phyloP scores from a whole-genome alignment of 2,113 vertebrate species.

The Guaruba guarouba region DNA sequence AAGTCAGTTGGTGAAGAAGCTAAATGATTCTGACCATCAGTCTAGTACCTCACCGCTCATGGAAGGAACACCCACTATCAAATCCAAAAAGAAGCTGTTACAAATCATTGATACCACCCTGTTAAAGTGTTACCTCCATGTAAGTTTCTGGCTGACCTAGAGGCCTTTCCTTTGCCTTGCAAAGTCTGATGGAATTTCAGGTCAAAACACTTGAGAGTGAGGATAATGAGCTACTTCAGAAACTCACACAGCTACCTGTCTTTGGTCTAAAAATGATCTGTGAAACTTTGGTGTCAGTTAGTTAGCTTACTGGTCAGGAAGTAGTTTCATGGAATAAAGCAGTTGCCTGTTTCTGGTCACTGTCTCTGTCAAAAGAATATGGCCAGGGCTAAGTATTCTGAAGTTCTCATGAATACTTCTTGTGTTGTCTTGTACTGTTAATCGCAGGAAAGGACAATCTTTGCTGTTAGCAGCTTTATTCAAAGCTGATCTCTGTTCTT shows the following conservation, averaged over 20 bases:
- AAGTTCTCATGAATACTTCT: not conserved
- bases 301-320: not conserved
- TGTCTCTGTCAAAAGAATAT: not conserved
- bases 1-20: conserved; percentile 93
- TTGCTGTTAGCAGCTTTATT: not conserved
- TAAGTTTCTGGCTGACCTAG: conserved; percentile 63
- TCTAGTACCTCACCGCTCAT: conserved; percentile 92
- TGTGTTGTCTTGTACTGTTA: not conserved
- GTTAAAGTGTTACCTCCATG: conserved; percentile 96
- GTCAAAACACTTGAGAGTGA: not conserved
- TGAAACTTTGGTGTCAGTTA: not conserved
- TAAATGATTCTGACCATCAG: conserved; percentile 91
- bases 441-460: not conserved
- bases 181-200: not conserved
- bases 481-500: not conserved
- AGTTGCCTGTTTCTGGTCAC: not conserved
- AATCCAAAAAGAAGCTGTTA: conserved; percentile 94
- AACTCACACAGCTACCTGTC: not conserved
- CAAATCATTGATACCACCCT: conserved; percentile 98
- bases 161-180: accelerated
- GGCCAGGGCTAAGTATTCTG: not conserved
- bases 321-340: not conserved
- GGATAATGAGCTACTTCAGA: not conserved
- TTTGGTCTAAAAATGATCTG: not conserved
- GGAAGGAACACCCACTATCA: conserved; percentile 97